A percentile compares a stretch with the other conserved stretches of the same genome.
Conservation (phyloP, 2,888 invertebrate genomes). For the Aquatica leii region DNA sequence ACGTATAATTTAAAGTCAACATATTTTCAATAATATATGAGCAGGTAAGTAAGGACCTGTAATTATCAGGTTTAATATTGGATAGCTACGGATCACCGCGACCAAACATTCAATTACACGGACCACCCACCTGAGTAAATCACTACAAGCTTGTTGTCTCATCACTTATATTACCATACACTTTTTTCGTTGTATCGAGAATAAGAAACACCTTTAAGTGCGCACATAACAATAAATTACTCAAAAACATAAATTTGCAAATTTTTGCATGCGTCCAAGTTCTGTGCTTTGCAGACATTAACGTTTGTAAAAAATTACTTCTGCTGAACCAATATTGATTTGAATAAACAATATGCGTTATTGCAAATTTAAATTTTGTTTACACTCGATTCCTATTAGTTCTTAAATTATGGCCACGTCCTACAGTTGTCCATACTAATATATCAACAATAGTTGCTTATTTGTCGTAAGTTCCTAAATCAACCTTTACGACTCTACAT, state of each 20-base stretch:
- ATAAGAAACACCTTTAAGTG: slow-evolving; percentile 3
- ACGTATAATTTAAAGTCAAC: slow-evolving; percentile 51
- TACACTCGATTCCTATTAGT: slow-evolving; percentile 38
- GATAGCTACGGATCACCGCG: slow-evolving; percentile 48
- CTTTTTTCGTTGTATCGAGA: not conserved
- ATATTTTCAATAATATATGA: slow-evolving; percentile 53
- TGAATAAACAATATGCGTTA: slow-evolving; percentile 3
- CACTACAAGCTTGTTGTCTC: slow-evolving; percentile 49
- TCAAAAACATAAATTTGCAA: slow-evolving; percentile 6
- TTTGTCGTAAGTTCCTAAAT: slow-evolving; percentile 16
- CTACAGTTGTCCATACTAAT: slow-evolving; percentile 39
- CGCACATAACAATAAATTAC: slow-evolving; percentile 10
- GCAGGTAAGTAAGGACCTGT: slow-evolving; percentile 55
- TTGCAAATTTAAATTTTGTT: slow-evolving; percentile 35
- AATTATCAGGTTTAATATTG: slow-evolving; percentile 57
- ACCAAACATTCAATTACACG: slow-evolving; percentile 58
- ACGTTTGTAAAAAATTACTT: too few relatives aligned
- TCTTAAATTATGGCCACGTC: slow-evolving; percentile 44
- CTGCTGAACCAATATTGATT: too few relatives aligned
- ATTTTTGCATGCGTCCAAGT: too few relatives aligned
- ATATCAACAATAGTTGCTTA: slow-evolving; percentile 15
- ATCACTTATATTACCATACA: slow-evolving; percentile 36
- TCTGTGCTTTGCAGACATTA: too few relatives aligned
- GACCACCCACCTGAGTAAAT: slow-evolving; percentile 59
- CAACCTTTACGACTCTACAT: slow-evolving; percentile 3